Evolutionary conservation across 2,888 invertebrate species (phyloP), one percentile per base, ranked within the genome.

Genomic region (Omphaloscelis lunosa): DNA sequence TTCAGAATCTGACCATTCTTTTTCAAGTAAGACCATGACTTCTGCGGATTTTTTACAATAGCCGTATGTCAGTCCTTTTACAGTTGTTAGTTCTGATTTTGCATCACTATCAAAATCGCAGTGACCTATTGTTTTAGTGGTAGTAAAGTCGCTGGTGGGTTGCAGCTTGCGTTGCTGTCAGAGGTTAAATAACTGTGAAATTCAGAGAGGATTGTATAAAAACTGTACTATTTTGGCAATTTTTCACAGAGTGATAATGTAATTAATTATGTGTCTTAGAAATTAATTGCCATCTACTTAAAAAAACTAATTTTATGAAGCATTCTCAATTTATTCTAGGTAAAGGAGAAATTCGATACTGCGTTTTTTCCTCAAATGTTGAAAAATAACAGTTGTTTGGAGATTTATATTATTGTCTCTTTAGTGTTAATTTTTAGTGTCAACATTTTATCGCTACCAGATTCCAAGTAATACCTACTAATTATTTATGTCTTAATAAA

Each of bases 401-500:
- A 27, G 58, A 82, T 82, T 72, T 53, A 82, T 67, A n/a, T 62
- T 59, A 29, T n/a, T 51, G 61, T 62, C 27, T 17, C 11, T 41
- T 56, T 59, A 1, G 29, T 51, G 41, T 53, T 70, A 62, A 82
- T 68, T 65, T 48, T 27, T 62, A 53, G 29, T 83, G 74, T 56
- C 65, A 61, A 82, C 59, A 75, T 71, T 34, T 72, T n/a, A 58
- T 65, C 15, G 79, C 82, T 79, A 72, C 68, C 51, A 74, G 12
- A 67, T 80, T 51, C 27, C 23, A 48, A 66, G 1, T 29, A 59
- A 69, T 71, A 15, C 1, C 53, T 74, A 23, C 2, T 61, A 39
- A 66, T 75, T 70, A 80, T 71, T 56, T 67, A 70, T 67, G n/a
- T 75, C n/a, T 72, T 70, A 65, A 72, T 75, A 72, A 51, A 72